Conservation (phyloP, 1,140 invertebrate genomes). For the Hyles vespertilio region DNA sequence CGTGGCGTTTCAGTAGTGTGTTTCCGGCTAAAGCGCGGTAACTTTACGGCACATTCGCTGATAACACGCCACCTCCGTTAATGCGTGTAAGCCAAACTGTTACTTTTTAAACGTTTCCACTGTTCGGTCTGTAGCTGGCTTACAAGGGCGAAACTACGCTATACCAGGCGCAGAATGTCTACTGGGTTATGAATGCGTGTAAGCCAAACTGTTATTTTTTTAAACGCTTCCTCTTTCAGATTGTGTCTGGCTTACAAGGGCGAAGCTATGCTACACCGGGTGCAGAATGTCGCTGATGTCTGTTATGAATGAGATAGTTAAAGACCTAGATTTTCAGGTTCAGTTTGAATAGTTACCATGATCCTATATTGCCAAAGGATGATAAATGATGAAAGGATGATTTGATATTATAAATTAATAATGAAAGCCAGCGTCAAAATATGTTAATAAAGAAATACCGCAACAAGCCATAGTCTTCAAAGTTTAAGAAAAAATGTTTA, state of each 20-base stretch:
- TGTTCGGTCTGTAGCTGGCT: background rate
- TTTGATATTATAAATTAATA: no score
- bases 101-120: slow-evolving; percentile 41
- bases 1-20: no score
- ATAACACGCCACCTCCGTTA: slow-evolving; percentile 28
- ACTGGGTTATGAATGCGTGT: no score
- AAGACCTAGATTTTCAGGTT: background rate
- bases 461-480: no score
- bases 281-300: background rate
- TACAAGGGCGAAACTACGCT: background rate
- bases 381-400: no score
- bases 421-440: no score
- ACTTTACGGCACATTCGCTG: slow-evolving; percentile 28
- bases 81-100: slow-evolving; percentile 47
- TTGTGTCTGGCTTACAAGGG: background rate
- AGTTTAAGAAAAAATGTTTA: no score
- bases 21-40: slow-evolving; percentile 7
- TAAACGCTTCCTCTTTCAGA: slow-evolving; percentile 15
- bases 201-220: slow-evolving; percentile 58
- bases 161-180: background rate
- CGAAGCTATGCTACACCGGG: background rate
- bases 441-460: no score
- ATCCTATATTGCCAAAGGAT: no score
- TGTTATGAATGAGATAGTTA: background rate
- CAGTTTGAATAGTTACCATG: background rate